phyloP scores from a whole-genome alignment of 2,113 vertebrate genomes.

The Todiramphus saurophagus region DNA sequence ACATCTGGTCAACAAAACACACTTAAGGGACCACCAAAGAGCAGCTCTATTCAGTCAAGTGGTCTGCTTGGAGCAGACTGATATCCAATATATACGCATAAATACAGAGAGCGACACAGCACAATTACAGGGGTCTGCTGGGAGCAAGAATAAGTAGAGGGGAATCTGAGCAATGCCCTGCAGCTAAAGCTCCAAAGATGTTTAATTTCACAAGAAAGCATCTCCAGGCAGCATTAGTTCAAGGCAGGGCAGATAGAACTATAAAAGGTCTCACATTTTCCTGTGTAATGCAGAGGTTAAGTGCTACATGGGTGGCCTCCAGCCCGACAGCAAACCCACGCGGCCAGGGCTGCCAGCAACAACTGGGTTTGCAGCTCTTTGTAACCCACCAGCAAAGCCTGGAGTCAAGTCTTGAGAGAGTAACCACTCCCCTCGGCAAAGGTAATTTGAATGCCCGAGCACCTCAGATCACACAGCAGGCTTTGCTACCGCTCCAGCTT shows the following conservation, averaged over 20 bases:
- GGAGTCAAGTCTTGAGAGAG: neutral
- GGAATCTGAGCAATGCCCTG: neutral
- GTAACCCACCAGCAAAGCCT: neutral
- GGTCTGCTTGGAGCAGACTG: neutral
- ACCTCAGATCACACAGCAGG: neutral
- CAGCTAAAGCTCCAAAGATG: neutral
- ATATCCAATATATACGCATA: neutral
- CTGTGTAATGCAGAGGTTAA: neutral
- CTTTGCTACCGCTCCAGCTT: neutral
- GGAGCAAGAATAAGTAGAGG: neutral
- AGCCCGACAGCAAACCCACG: neutral
- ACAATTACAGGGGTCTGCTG: neutral
- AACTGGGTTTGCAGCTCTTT: neutral
- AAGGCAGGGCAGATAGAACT: neutral
- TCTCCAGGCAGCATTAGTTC: neutral
- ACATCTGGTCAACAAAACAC: neutral
- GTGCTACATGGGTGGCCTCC: neutral
- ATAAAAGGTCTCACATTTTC: neutral
- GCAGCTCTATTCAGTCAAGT: neutral
- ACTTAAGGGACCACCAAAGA: neutral
- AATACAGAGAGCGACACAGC: neutral
- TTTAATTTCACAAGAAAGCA: neutral
- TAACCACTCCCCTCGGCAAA: neutral
- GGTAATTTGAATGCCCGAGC: neutral
- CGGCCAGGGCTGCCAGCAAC: neutral